A percentile compares a stretch with the other conserved stretches of the same genome.
These are phyloP conservation scores for Hormaphis cornu DNA, from an alignment of 1,140 invertebrate genomes.

Conservation along the genomic window DNA sequence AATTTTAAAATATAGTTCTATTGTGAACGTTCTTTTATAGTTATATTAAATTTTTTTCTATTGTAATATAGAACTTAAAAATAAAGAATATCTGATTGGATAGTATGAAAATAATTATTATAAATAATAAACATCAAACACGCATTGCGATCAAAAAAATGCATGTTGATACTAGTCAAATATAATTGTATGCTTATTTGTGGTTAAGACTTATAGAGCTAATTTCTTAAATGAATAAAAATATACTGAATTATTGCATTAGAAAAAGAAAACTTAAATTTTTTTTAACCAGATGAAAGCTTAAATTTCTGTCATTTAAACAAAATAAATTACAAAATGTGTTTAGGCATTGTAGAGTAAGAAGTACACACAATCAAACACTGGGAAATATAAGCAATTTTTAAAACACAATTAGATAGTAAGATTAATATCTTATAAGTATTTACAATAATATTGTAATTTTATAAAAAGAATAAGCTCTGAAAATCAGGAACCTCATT, in stretches of 20 bases:
- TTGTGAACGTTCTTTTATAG: too few relatives aligned
- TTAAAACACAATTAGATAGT: not conserved
- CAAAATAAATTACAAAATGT: not conserved
- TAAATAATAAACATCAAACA: too few relatives aligned
- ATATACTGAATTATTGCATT: too few relatives aligned
- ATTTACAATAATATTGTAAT: not conserved
- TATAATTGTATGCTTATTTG: not conserved
- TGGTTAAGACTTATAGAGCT: constrained; percentile 18
- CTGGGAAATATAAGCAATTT: not conserved
- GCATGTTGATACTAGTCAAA: not conserved
- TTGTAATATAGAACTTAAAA: too few relatives aligned
- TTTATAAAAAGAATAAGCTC: constrained; percentile 5
- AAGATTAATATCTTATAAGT: not conserved
- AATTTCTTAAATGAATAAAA: not conserved
- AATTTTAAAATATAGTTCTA: not conserved
- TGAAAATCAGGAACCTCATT: constrained; percentile 18
- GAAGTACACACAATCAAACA: not conserved
- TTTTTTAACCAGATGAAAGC: too few relatives aligned
- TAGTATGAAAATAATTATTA: not conserved
- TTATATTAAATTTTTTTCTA: too few relatives aligned
- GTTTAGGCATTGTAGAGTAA: too few relatives aligned
- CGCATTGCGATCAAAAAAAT: too few relatives aligned
- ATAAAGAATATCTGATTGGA: not conserved
- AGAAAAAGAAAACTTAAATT: too few relatives aligned
- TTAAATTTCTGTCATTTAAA: too few relatives aligned